phyloP scores from a whole-genome alignment of 2,113 vertebrate species.

The Paraplagusia blochii region DNA sequence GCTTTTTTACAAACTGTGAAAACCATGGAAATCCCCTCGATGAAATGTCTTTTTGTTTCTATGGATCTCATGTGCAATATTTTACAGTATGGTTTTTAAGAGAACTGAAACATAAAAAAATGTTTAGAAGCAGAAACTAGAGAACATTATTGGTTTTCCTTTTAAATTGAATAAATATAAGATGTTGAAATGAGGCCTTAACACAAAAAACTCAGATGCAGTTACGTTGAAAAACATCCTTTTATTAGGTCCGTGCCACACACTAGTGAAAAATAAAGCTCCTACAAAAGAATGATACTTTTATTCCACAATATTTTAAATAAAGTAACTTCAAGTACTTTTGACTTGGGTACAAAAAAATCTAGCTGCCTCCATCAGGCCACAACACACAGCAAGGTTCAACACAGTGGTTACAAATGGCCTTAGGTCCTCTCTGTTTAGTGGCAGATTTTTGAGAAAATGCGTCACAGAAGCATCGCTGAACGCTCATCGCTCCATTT shows the following conservation, averaged over 20 bases:
- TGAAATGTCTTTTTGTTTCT: too few relatives aligned
- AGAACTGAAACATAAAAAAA: too few relatives aligned
- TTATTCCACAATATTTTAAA: constrained; percentile 99
- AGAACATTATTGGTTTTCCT: background rate
- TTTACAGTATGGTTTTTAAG: too few relatives aligned
- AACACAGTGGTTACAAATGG: constrained; percentile 98
- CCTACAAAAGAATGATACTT: constrained; percentile 99
- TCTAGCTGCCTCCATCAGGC: constrained; percentile 96
- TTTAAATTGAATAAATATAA: background rate
- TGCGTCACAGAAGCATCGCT: constrained; percentile 90
- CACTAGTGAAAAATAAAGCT: constrained; percentile 99
- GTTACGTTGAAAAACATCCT: constrained; percentile 94
- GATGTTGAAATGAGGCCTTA: background rate
- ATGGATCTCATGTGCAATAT: too few relatives aligned
- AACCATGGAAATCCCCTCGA: too few relatives aligned
- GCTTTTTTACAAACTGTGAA: too few relatives aligned
- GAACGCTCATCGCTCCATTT: constrained; percentile 64
- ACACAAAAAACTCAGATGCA: constrained; percentile 56
- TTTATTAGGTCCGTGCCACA: constrained; percentile 99
- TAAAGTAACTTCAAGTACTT: constrained; percentile 99
- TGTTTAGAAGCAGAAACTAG: background rate
- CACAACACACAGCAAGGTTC: constrained; percentile 94
- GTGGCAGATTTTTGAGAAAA: constrained; percentile 89
- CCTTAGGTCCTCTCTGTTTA: constrained; percentile 85
- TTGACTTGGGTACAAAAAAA: constrained; percentile 98